Evolutionary conservation across 2,888 invertebrate genomes (phyloP), one percentile per base, ranked within the genome.

Genomic region (Ariolimax columbianus): DNA sequence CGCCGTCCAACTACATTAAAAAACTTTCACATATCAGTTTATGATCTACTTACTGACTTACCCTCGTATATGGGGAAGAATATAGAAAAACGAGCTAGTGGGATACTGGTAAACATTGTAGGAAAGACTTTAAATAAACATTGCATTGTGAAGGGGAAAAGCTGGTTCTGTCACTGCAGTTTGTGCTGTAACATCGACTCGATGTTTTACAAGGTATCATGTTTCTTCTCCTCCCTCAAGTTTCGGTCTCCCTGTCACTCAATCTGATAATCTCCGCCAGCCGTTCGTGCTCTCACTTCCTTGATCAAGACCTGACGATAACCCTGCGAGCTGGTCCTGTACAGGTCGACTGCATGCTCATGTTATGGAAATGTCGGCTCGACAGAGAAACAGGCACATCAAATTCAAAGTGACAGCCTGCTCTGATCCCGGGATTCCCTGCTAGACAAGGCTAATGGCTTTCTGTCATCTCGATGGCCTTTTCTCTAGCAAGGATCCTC

Each of bases 371-470:
- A 78, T 36, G 38, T 63, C 38, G 63, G 26, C 40, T 40, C 38
- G n/a, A 66, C 78, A 78, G 63, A 26, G 0, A 7, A 63, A n/a
- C 78, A 43, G 38, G 23, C 59, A 40, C 59, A 38, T 36, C n/a
- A 38, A 78, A 59, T 40, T 26, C 40, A 23, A 78, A 40, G 59
- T 78, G 59, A 66, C 66, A 78, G 66, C 40, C n/a, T 66, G 63
- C 38, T 47, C n/a, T 82, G 72, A 82, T 82, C 73, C 51, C 0
- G 30, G 51, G 80, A 63, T 70, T 68, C 66, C 68, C 70, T 47
- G 19, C 80, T 70, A 66, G 80, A 68, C 80, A 63, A 68, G 66
- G 80, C 80, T 80, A 80, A 80, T 80, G 80, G 66, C 30, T 66
- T 68, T 43, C 80, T 68, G 80, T 70, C 80, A 80, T 63, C 68